These are phyloP conservation scores for Tachina grossa DNA, from an alignment of 2,888 invertebrate species.

Conservation along the genomic window DNA sequence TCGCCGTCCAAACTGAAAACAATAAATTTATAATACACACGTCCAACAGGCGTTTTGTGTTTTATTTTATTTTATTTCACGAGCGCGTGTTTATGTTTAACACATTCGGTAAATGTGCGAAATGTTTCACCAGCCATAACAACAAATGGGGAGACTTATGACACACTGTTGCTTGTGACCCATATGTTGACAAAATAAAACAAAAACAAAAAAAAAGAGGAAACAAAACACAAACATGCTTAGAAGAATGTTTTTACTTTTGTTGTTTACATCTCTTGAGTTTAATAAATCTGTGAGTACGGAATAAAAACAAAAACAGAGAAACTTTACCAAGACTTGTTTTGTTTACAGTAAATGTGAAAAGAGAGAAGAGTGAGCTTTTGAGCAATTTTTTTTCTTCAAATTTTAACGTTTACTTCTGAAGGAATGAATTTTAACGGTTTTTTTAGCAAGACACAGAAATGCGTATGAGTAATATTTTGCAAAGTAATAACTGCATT, in stretches of 20 bases:
- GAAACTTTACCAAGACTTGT: neutral
- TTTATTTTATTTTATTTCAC: slow-evolving; percentile 18
- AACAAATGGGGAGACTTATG: slow-evolving; percentile 32
- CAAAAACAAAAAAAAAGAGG: slow-evolving; percentile 3
- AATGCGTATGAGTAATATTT: slow-evolving; percentile 46
- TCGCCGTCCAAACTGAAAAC: slow-evolving; percentile 73
- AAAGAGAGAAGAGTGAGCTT: slow-evolving; percentile 10
- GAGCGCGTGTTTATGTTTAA: slow-evolving; percentile 25
- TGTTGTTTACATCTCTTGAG: slow-evolving; percentile 30
- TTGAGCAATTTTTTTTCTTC: neutral
- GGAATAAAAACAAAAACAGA: neutral
- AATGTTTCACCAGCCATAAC: slow-evolving; percentile 37
- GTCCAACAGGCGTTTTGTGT: slow-evolving; percentile 68
- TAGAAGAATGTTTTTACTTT: neutral
- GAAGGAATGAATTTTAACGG: neutral
- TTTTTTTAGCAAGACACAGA: neutral
- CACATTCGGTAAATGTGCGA: slow-evolving; percentile 35
- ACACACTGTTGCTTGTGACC: slow-evolving; percentile 55
- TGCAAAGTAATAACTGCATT: neutral
- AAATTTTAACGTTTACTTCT: slow-evolving; percentile 24
- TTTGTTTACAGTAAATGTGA: neutral
- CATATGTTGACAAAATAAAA: slow-evolving; percentile 34
- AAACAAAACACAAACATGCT: slow-evolving; percentile 16
- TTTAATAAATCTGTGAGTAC: neutral
- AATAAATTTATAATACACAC: slow-evolving; percentile 43